Evolutionary conservation across 2,888 invertebrate species (phyloP).

Genomic region (Caenorhabditis sp.): DNA sequence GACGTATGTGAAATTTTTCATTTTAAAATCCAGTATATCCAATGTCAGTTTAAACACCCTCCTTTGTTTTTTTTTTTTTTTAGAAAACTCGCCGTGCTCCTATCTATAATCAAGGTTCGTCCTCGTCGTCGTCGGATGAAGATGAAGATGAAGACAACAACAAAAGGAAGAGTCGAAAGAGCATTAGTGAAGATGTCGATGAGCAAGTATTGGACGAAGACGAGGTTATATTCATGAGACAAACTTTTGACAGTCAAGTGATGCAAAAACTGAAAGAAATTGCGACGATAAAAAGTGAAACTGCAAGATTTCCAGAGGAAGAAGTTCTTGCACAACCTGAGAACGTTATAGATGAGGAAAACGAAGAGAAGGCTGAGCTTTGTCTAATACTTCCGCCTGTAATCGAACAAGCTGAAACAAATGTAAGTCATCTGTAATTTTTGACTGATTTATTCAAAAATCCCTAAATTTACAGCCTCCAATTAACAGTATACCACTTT

Average conservation of each 20-base stretch:
- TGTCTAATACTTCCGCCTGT: too few species aligned
- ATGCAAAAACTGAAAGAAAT: too few species aligned
- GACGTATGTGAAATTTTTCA: neutral
- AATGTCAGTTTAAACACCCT: neutral
- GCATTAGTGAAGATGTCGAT: neutral
- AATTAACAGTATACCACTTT: too few species aligned
- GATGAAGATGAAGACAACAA: neutral
- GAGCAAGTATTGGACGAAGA: neutral
- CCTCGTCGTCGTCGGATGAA: conserved; percentile 15
- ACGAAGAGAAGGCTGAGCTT: too few species aligned
- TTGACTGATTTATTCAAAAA: too few species aligned
- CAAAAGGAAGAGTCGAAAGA: neutral
- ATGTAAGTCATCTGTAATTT: too few species aligned
- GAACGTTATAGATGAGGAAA: too few species aligned
- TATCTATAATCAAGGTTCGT: conserved; percentile 5
- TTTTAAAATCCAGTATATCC: neutral
- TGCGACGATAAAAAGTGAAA: too few species aligned
- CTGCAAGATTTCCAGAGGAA: too few species aligned
- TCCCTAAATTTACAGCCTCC: too few species aligned
- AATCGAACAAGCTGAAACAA: too few species aligned
- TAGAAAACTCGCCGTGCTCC: conserved; percentile 26
- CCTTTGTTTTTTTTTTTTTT: neutral
- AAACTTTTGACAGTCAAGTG: neutral
- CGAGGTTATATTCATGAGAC: conserved; percentile 5
- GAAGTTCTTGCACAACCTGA: too few species aligned